Evolutionary conservation across 1,140 invertebrate genomes (phyloP).

Genomic region (Zaprionus nigranus): DNA sequence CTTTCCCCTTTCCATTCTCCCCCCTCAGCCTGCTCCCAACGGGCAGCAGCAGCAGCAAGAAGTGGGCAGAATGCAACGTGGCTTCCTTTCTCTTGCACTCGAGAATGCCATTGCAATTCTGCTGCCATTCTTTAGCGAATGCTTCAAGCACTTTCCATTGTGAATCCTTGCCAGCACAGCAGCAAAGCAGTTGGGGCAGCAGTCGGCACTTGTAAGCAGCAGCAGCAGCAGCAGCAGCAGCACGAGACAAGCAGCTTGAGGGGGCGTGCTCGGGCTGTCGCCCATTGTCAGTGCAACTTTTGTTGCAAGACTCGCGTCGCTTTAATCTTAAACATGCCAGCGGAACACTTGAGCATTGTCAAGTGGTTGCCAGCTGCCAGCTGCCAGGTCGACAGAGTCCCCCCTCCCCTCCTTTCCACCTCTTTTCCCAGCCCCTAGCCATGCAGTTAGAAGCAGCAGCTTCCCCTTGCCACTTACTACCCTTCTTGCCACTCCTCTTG

Average conservation of each 20-base stretch:
- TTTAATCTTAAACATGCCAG: conserved; percentile 83
- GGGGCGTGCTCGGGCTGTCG: conserved; percentile 42
- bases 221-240: conserved; percentile 1
- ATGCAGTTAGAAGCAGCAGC: conserved; percentile 16
- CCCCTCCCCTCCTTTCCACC: neutral
- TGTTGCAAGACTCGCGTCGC: conserved; percentile 70
- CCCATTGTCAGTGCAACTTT: conserved; percentile 79
- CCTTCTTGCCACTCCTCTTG: neutral
- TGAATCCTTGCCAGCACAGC: conserved; percentile 25
- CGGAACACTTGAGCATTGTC: conserved; percentile 80
- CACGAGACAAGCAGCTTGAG: conserved; percentile 44
- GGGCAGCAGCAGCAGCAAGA: conserved; percentile 14
- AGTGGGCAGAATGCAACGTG: conserved; percentile 50
- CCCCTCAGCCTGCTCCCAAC: conserved; percentile 6
- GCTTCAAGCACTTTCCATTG: conserved; percentile 70
- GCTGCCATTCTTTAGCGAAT: conserved; percentile 67
- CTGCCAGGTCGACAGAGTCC: conserved; percentile 41
- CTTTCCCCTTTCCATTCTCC: neutral
- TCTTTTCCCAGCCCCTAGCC: neutral
- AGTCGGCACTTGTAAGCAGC: conserved; percentile 37
- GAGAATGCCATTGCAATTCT: conserved; percentile 71
- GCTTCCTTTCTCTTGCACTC: conserved; percentile 47
- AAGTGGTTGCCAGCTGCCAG: conserved; percentile 69
- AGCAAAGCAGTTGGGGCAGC: conserved; percentile 20
- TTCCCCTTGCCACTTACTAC: conserved; percentile 11